These are phyloP conservation scores for Chelonus formosanus DNA, from an alignment of 2,888 invertebrate species.

Conservation along the genomic window DNA sequence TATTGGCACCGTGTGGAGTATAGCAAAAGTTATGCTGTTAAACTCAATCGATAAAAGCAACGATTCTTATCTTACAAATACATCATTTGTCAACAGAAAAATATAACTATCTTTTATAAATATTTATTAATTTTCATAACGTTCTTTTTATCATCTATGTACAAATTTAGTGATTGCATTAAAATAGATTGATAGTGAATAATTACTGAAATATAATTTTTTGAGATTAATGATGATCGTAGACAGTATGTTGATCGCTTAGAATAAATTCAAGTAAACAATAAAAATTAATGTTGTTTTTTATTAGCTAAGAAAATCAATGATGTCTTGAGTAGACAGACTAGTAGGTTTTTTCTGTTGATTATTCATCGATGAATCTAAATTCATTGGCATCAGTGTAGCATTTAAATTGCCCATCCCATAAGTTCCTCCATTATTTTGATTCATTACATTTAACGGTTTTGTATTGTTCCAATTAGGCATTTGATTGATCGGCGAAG, in stretches of 20 bases:
- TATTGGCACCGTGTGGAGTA: not conserved
- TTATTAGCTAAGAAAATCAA: conserved; percentile 55
- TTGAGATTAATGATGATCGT: no score
- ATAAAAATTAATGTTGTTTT: not conserved
- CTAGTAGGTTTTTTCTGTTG: conserved; percentile 40
- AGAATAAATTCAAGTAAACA: no score
- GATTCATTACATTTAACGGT: conserved; percentile 39
- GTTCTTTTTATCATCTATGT: no score
- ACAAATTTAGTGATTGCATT: no score
- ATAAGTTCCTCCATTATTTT: conserved; percentile 37
- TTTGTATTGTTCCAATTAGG: conserved; percentile 47
- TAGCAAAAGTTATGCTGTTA: not conserved
- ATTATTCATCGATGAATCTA: conserved; percentile 34
- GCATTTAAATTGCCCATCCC: conserved; percentile 40
- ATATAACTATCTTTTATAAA: no score
- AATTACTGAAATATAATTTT: no score
- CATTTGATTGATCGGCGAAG: conserved; percentile 34
- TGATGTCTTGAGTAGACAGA: conserved; percentile 54
- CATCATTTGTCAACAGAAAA: no score
- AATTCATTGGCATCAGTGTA: conserved; percentile 37
- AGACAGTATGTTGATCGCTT: no score
- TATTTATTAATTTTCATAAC: no score
- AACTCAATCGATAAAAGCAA: not conserved
- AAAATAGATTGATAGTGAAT: no score
- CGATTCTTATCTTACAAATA: no score